A percentile compares a stretch with the other conserved stretches of the same genome.
Evolutionary conservation across 2,113 vertebrate species (phyloP).

Genomic region (Paradoxurus hermaphroditus): DNA sequence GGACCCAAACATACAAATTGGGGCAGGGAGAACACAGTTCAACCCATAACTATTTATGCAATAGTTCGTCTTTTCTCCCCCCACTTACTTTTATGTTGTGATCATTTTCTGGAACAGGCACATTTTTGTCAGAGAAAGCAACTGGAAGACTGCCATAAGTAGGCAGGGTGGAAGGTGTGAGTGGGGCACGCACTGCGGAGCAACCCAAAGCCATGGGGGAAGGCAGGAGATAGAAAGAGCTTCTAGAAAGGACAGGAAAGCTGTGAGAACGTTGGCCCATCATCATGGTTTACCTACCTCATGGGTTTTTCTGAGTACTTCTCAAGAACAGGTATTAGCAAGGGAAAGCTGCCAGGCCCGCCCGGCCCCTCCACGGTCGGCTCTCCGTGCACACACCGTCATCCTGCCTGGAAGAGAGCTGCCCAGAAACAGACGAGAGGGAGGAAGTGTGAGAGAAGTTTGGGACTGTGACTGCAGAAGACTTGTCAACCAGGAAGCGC

Average conservation of each 20-base stretch:
- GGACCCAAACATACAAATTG: not conserved
- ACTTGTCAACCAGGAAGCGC: not conserved
- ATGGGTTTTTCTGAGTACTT: not conserved
- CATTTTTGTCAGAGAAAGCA: not conserved
- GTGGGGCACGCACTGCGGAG: not conserved
- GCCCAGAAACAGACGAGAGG: not conserved
- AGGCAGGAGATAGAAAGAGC: not conserved
- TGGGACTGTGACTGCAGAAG: not conserved
- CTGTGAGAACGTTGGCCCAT: not conserved
- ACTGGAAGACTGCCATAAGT: not conserved
- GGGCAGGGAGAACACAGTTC: not conserved
- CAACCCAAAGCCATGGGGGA: not conserved
- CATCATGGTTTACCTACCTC: not conserved
- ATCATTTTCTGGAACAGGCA: not conserved
- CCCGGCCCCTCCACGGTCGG: not conserved
- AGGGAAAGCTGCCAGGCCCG: not conserved
- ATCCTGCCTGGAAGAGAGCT: not conserved
- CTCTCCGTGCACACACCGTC: not conserved
- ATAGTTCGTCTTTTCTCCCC: not conserved
- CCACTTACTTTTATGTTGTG: not conserved
- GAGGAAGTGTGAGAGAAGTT: not conserved
- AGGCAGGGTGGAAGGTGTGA: not conserved
- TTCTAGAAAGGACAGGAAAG: not conserved
- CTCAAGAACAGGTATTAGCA: not conserved
- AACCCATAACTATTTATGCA: not conserved